A percentile compares a stretch with the other conserved stretches of the same genome.
phyloP scores from a whole-genome alignment of 2,888 invertebrate species.

The Lymantria monacha region DNA sequence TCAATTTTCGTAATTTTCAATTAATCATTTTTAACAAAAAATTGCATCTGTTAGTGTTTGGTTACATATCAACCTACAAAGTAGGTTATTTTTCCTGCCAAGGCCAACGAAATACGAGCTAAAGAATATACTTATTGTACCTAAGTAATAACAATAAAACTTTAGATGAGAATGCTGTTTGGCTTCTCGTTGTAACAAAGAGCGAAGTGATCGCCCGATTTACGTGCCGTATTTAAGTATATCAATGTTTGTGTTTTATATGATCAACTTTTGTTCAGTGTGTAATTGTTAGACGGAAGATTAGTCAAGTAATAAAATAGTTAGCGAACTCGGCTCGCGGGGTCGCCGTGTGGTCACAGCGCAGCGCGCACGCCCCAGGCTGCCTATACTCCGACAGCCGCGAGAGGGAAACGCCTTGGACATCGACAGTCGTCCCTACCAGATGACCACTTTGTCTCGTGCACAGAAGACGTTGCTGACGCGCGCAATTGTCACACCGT shows the following conservation, averaged over 20 bases:
- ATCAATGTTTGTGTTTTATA: conserved; percentile 50
- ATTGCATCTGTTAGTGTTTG: conserved; percentile 15
- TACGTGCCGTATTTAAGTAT: conserved; percentile 38
- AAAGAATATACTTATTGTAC: conserved; percentile 32
- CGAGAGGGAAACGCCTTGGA: conserved; percentile 78
- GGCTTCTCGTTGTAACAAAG: conserved; percentile 53
- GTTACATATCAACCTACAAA: conserved; percentile 23
- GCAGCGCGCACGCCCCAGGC: conserved; percentile 69
- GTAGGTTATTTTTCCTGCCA: conserved; percentile 56
- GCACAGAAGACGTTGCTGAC: conserved; percentile 54
- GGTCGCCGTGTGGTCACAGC: conserved; percentile 62
- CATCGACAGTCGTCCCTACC: conserved; percentile 48
- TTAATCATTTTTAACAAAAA: conserved; percentile 8
- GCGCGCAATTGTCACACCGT: conserved; percentile 49
- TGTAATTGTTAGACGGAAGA: conserved; percentile 63
- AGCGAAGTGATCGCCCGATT: conserved; percentile 27
- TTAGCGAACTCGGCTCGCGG: conserved; percentile 51
- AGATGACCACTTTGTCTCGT: conserved; percentile 62
- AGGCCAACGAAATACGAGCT: conserved; percentile 54
- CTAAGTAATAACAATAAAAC: conserved; percentile 57
- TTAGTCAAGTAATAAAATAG: conserved; percentile 69
- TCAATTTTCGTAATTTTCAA: conserved; percentile 20
- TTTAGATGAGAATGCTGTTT: conserved; percentile 47
- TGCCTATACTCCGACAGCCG: conserved; percentile 59
- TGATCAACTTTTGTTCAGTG: conserved; percentile 46